Percentiles rank a stretch among this genome's conserved stretches.
These are phyloP conservation scores for Turritopsis rubra DNA, from an alignment of 30 jellyfish, hydroid and myxozoan genomes.

Conservation along the genomic window DNA sequence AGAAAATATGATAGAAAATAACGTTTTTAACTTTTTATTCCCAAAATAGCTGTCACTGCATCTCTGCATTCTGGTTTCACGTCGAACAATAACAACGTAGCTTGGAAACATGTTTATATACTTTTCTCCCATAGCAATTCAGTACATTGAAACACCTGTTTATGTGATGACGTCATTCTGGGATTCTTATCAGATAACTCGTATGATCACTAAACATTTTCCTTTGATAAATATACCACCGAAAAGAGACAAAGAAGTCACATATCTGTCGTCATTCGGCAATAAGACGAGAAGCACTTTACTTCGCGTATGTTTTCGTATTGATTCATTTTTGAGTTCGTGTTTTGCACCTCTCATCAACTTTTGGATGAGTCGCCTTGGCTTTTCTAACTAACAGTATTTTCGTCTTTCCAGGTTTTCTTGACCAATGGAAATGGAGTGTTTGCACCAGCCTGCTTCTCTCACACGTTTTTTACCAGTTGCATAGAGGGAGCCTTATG, in stretches of 20 bases:
- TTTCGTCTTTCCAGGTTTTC: slow-evolving; percentile 37
- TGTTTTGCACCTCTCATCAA: too few relatives aligned
- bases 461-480: slow-evolving; percentile 72
- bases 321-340: too few relatives aligned
- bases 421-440: slow-evolving; percentile 56
- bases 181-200: slow-evolving; percentile 84
- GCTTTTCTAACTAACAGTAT: background rate
- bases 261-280: slow-evolving; percentile 56
- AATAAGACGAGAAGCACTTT: slow-evolving; percentile 66
- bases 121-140: slow-evolving; percentile 51
- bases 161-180: slow-evolving; percentile 77
- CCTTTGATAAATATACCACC: slow-evolving; percentile 78
- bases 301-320: slow-evolving; percentile 41
- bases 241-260: slow-evolving; percentile 39
- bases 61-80: too few relatives aligned
- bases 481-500: slow-evolving; percentile 83
- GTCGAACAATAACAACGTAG: too few relatives aligned
- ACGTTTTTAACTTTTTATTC: background rate
- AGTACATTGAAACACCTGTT: slow-evolving; percentile 67
- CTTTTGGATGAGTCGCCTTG: slow-evolving; percentile 2
- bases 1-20: slow-evolving; percentile 8
- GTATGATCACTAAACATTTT: slow-evolving; percentile 42
- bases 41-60: too few relatives aligned
- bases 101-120: too few relatives aligned
- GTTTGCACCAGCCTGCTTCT: slow-evolving; percentile 85